Conservation (phyloP, 2,113 vertebrate species). For the Gila orcuttii region DNA sequence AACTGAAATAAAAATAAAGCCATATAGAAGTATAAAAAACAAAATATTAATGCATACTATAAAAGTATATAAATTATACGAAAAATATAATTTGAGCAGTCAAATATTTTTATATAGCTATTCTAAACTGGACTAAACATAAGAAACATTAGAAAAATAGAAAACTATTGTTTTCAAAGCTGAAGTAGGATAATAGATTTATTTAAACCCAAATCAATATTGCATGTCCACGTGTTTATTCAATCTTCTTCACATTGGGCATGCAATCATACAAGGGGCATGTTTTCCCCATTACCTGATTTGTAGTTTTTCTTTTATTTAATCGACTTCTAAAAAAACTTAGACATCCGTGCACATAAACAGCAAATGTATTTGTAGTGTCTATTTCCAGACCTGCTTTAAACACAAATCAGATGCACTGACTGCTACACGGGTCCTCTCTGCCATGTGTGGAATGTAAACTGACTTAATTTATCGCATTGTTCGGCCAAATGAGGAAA, state of each 20-base stretch:
- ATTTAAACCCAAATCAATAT: not conserved
- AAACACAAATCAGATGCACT: not conserved
- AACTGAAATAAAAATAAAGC: not conserved
- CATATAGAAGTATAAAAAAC: not conserved
- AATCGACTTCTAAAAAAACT: not conserved
- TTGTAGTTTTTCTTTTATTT: not conserved
- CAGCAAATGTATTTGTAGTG: not conserved
- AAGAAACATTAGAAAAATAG: no score
- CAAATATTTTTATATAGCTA: not conserved
- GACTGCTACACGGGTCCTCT: conserved; percentile 5
- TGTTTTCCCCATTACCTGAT: not conserved
- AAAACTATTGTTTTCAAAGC: no score
- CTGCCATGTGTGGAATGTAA: conserved; percentile 46
- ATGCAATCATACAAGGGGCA: not conserved
- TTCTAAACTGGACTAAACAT: not conserved
- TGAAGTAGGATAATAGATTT: no score
- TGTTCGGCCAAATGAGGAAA: conserved; percentile 46
- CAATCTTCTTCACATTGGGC: not conserved
- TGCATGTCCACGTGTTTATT: not conserved
- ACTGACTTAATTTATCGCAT: conserved; percentile 38
- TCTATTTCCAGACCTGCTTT: not conserved
- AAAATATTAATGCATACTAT: not conserved
- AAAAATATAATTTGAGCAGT: not conserved
- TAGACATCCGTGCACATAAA: not conserved
- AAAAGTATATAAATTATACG: not conserved